Base-by-base conservation (phyloP, 2,113 vertebrate genomes). In the Thamnaconus septentrionalis region DNA sequence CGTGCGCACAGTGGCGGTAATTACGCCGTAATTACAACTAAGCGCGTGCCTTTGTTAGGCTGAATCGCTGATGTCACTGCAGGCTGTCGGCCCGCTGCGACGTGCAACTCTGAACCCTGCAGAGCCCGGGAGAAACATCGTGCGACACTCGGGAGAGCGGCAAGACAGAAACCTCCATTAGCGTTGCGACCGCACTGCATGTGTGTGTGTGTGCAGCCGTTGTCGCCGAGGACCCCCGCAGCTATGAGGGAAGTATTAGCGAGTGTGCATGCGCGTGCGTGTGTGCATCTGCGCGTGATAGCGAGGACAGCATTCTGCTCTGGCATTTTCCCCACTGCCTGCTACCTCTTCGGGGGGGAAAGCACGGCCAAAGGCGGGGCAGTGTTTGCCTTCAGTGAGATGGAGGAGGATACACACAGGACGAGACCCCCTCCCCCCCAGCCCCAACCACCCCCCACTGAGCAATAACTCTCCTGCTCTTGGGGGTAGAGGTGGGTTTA, bases 311-410 rank as follows among this genome's bases (percentile, higher is more conserved):
- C 79, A 63, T 79, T 87, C 72, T 80, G 75, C 69, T 62, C 18
- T 31, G 18, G 18, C 79, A 53, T 83, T 81, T 85, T 82, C 71
- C 51, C 78, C 75, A 69, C 50, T 7, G 46, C 61, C 49, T 12
- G 71, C 77, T 9, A 8, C 72, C 56, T 78, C 61, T 84, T 73
- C 66, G 64, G 75, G 85, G 80, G 64, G 75, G 84, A 78, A 86
- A 75, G 78, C 79, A 85, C 80, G 72, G 74, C 81, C 85, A 78
- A 68, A 69, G 78, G 79, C 76, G 7, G 71, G 77, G 18, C 18
- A 83, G 75, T 48, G 82, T 72, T 75, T 78, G 76, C 60, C 73
- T 86, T 65, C 67, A 78, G 70, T 62, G 69, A 69, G 71, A 76
- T 62, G 53, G 59, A 58, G 50, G 65, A 82, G 53, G 61, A 75